Conservation (phyloP, 1,140 invertebrate genomes). For the Magallana ariakensis region DNA sequence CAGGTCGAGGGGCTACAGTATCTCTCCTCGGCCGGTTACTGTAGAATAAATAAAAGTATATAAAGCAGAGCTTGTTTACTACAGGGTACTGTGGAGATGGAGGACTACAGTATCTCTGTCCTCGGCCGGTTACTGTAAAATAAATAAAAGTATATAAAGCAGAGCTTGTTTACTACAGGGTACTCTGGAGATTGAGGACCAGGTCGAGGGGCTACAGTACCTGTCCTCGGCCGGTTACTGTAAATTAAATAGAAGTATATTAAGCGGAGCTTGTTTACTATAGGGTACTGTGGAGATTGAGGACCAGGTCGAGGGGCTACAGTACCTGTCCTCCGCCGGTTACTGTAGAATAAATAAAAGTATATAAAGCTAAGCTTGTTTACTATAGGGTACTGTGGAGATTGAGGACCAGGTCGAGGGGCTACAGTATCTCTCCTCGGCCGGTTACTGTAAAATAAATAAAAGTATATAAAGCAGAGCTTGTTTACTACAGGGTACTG, state of each 20-base stretch:
- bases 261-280: background rate
- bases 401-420: constrained; percentile 86
- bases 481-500: constrained; percentile 86
- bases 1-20: constrained; percentile 94
- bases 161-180: constrained; percentile 82
- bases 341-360: no score
- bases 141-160: background rate
- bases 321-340: constrained; percentile 62
- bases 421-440: constrained; percentile 82
- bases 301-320: constrained; percentile 97
- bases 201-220: constrained; percentile 91
- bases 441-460: background rate
- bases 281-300: constrained; percentile 95
- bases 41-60: no score
- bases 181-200: constrained; percentile 69
- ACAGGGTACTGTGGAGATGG: no score
- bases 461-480: background rate
- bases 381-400: no score
- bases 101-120: no score
- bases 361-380: no score
- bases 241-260: background rate
- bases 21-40: no score
- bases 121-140: no score
- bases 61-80: no score
- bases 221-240: no score